Percentiles rank a stretch among this genome's conserved stretches.
phyloP scores from a whole-genome alignment of 2,888 invertebrate species.

The Seira ritae region DNA sequence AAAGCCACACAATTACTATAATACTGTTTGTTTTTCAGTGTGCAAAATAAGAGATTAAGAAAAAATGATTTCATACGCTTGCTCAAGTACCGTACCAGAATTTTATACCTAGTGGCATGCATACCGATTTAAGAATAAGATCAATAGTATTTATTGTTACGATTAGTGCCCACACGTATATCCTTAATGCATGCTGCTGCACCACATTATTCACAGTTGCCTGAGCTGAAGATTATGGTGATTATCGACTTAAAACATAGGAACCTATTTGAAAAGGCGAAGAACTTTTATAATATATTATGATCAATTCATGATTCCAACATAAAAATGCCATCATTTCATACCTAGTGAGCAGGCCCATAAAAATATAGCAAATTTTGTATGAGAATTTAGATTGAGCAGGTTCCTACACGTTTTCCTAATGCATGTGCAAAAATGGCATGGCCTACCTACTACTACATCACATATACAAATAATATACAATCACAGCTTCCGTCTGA shows the following conservation, averaged over 20 bases:
- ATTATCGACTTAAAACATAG: slow-evolving; percentile 38
- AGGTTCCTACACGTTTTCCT: neutral
- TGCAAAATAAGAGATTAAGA: neutral
- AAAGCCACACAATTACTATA: neutral
- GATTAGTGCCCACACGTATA: neutral
- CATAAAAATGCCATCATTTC: neutral
- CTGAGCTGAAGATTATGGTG: slow-evolving; percentile 29
- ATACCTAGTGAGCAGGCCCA: neutral
- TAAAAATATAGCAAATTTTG: neutral
- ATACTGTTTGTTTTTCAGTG: neutral
- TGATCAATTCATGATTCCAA: neutral
- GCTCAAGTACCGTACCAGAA: neutral
- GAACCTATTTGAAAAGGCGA: slow-evolving; percentile 24
- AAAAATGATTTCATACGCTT: neutral
- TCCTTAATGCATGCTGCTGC: neutral
- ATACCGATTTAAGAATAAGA: neutral
- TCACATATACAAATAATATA: too few species aligned
- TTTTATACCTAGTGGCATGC: slow-evolving; percentile 42
- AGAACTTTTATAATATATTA: neutral
- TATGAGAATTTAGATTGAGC: neutral
- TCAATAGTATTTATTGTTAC: slow-evolving; percentile 18
- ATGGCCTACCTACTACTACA: too few species aligned
- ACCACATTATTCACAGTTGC: slow-evolving; percentile 39
- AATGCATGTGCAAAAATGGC: neutral
- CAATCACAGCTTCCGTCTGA: neutral